These are phyloP conservation scores for Microctonus brassicae DNA, from an alignment of 2,888 invertebrate species.

Conservation along the genomic window DNA sequence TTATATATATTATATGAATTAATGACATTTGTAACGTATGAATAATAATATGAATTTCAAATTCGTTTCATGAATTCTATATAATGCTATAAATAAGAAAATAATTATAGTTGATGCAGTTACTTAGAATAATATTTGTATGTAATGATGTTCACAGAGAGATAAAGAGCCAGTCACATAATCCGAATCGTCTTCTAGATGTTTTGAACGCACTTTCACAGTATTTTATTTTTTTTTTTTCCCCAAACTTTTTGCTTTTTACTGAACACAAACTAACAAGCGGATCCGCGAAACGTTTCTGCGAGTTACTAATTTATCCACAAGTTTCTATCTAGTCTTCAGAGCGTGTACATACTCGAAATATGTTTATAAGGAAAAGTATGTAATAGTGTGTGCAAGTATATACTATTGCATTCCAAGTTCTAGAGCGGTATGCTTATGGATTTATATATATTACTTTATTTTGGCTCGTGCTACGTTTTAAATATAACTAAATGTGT, in stretches of 20 bases:
- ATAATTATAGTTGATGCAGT: too few relatives aligned
- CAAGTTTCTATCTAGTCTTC: not conserved
- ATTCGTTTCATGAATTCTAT: not conserved
- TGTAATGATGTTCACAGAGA: not conserved
- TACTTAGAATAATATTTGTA: not conserved
- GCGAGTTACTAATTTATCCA: slow-evolving; percentile 32
- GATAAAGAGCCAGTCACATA: not conserved
- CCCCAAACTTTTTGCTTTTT: not conserved
- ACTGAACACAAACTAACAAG: slow-evolving; percentile 38
- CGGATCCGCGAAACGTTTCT: slow-evolving; percentile 35
- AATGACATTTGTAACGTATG: too few relatives aligned
- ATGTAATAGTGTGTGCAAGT: slow-evolving; percentile 41
- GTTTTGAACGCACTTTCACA: not conserved
- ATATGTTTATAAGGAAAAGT: too few relatives aligned
- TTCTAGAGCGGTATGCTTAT: slow-evolving; percentile 36
- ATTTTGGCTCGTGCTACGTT: slow-evolving; percentile 35
- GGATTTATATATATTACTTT: slow-evolving; percentile 20
- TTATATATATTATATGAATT: too few relatives aligned
- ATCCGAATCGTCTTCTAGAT: slow-evolving; percentile 4
- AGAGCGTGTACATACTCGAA: too few relatives aligned
- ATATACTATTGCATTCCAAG: slow-evolving; percentile 44
- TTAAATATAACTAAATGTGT: slow-evolving; percentile 5
- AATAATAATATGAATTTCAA: too few relatives aligned
- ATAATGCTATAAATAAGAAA: too few relatives aligned
- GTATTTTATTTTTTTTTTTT: not conserved